A percentile compares a stretch with the other conserved stretches of the same genome.
Evolutionary conservation across 2,797 vertebrate genomes (phyloP).

Genomic region (Eupleurogrammus muticus): DNA sequence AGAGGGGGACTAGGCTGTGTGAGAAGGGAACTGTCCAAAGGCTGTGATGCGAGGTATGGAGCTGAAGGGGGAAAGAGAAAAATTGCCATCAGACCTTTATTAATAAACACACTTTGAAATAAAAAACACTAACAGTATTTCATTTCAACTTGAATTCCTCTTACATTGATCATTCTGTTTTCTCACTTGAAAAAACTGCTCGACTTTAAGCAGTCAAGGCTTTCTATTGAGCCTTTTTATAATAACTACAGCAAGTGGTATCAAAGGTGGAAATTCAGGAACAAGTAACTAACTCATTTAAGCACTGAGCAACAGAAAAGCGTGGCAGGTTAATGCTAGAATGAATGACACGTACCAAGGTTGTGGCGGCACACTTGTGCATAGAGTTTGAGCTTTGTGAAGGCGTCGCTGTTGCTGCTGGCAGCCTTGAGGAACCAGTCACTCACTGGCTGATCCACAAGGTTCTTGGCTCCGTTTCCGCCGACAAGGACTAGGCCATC

Average conservation of each 20-base stretch:
- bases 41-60: constrained; percentile 96
- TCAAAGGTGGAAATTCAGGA: constrained; percentile 28
- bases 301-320: constrained; percentile 1
- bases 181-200: constrained; percentile 10
- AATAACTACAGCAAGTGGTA: constrained; percentile 22
- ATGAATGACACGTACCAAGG: constrained; percentile 85
- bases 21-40: constrained; percentile 93
- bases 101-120: constrained; percentile 17
- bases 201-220: constrained; percentile 44
- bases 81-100: constrained; percentile 16
- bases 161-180: constrained; percentile 22
- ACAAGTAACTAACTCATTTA: constrained; percentile 7
- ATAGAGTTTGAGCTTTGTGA: constrained; percentile 96
- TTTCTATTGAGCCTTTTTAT: constrained; percentile 38
- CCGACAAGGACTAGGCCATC: constrained; percentile 96
- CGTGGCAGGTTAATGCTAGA: neutral
- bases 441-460: constrained; percentile 92
- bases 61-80: constrained; percentile 79
- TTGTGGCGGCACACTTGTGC: constrained; percentile 99
- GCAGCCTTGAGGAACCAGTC: constrained; percentile 97
- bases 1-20: constrained; percentile 89
- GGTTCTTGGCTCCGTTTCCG: constrained; percentile 89
- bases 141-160: constrained; percentile 29
- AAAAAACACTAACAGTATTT: constrained; percentile 27
- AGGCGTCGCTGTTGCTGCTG: constrained; percentile 91